These are phyloP conservation scores for Zaprionus lineosus DNA, from an alignment of 2,888 invertebrate species.

Conservation along the genomic window DNA sequence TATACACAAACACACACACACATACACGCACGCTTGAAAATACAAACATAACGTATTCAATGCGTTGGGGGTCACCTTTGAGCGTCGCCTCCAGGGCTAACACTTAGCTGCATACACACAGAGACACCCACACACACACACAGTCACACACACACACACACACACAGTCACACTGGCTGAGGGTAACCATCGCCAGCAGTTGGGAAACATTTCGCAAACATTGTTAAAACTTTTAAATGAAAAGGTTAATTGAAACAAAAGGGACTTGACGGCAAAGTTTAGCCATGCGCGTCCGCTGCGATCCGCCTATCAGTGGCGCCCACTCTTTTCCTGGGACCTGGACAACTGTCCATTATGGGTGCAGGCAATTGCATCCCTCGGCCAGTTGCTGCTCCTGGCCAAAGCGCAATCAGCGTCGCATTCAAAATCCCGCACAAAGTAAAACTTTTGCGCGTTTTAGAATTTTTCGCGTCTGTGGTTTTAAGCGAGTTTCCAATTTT, in stretches of 20 bases:
- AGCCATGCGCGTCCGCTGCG: conserved; percentile 67
- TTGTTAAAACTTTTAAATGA: conserved; percentile 74
- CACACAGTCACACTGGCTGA: no score
- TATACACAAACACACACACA: background rate
- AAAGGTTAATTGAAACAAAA: conserved; percentile 78
- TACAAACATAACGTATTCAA: conserved; percentile 11
- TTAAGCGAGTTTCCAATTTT: conserved; percentile 2
- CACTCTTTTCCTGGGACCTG: background rate
- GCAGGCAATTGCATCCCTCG: conserved; percentile 16
- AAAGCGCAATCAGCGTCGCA: conserved; percentile 57
- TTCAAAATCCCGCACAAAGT: conserved; percentile 60
- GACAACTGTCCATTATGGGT: conserved; percentile 3
- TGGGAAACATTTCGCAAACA: conserved; percentile 68
- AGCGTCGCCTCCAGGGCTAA: conserved; percentile 2
- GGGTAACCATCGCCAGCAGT: conserved; percentile 15
- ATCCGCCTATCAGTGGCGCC: conserved; percentile 44
- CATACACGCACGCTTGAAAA: background rate
- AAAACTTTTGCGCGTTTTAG: conserved; percentile 66
- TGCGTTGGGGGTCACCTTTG: conserved; percentile 31
- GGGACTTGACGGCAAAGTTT: conserved; percentile 72
- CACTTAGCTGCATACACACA: conserved; percentile 11
- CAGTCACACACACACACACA: no score
- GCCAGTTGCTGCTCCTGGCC: background rate
- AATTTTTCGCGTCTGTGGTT: conserved; percentile 48
- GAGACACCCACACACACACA: no score